phyloP scores from a whole-genome alignment of 2,888 invertebrate genomes.

The Drosophila testacea region DNA sequence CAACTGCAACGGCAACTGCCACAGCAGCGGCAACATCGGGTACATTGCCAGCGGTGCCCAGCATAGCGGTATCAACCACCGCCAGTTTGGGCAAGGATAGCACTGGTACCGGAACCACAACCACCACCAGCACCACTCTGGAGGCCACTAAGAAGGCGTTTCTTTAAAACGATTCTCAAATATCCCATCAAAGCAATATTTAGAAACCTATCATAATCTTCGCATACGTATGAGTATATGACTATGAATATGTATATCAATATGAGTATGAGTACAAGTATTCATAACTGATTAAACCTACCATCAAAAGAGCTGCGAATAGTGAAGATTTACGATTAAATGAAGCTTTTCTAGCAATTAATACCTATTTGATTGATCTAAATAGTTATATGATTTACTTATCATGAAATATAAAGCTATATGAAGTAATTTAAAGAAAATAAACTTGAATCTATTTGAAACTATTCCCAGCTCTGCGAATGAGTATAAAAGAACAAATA shows the following conservation, averaged over 20 bases:
- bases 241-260: slow-evolving; percentile 12
- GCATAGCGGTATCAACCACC: slow-evolving; percentile 72
- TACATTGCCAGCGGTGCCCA: slow-evolving; percentile 50
- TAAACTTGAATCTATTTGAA: too few relatives aligned
- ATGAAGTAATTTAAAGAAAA: too few relatives aligned
- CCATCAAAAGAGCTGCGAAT: too few relatives aligned
- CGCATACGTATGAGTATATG: slow-evolving; percentile 52
- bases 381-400: too few relatives aligned
- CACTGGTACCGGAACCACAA: slow-evolving; percentile 52
- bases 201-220: slow-evolving; percentile 53
- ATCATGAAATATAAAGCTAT: too few relatives aligned
- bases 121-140: slow-evolving; percentile 51
- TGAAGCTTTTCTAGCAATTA: too few relatives aligned
- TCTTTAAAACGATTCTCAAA: slow-evolving; percentile 41
- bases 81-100: slow-evolving; percentile 63
- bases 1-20: slow-evolving; percentile 45
- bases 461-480: too few relatives aligned
- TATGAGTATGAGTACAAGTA: neutral
- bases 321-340: too few relatives aligned
- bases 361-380: too few relatives aligned
- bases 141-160: slow-evolving; percentile 71
- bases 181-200: slow-evolving; percentile 63
- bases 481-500: too few relatives aligned
- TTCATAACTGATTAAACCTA: too few relatives aligned
- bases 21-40: slow-evolving; percentile 46